Evolutionary conservation across 2,888 invertebrate species (phyloP).

Genomic region (Mythimna vitellina): DNA sequence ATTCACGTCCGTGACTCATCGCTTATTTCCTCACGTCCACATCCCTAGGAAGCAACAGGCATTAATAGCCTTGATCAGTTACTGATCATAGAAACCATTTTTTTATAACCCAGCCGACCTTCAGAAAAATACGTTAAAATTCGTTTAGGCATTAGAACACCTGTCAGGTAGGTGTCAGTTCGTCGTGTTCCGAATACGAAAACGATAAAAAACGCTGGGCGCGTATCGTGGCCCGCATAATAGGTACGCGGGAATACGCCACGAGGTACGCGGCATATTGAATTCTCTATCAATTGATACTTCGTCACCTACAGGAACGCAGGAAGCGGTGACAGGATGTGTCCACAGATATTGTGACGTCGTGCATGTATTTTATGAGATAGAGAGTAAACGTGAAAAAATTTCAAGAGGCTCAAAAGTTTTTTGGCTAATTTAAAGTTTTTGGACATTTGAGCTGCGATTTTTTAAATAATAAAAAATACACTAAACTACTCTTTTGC

Average conservation of each 20-base stretch:
- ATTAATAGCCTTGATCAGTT: conserved; percentile 5
- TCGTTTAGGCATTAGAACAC: conserved; percentile 74
- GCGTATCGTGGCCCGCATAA: conserved; percentile 76
- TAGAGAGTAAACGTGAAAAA: conserved; percentile 11
- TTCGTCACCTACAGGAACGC: conserved; percentile 79
- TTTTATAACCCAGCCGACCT: conserved; percentile 49
- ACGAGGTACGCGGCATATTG: conserved; percentile 73
- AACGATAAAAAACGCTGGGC: conserved; percentile 76
- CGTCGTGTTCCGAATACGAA: conserved; percentile 79
- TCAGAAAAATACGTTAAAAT: conserved; percentile 73
- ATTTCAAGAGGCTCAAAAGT: not conserved
- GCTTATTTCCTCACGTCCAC: conserved; percentile 3
- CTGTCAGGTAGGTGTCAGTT: conserved; percentile 76
- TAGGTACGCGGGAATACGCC: conserved; percentile 51
- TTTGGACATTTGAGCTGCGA: not conserved
- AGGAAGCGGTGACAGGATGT: conserved; percentile 82
- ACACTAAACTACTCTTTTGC: too few relatives aligned
- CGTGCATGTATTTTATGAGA: conserved; percentile 60
- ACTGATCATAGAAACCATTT: conserved; percentile 8
- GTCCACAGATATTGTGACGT: conserved; percentile 71
- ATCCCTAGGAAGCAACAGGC: conserved; percentile 21
- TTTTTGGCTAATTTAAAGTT: not conserved
- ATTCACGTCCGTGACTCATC: conserved; percentile 18
- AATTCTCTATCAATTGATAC: conserved; percentile 86
- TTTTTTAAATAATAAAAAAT: not conserved